phyloP scores from a whole-genome alignment of 1,140 invertebrate species.

The Drosophila kikkawai region DNA sequence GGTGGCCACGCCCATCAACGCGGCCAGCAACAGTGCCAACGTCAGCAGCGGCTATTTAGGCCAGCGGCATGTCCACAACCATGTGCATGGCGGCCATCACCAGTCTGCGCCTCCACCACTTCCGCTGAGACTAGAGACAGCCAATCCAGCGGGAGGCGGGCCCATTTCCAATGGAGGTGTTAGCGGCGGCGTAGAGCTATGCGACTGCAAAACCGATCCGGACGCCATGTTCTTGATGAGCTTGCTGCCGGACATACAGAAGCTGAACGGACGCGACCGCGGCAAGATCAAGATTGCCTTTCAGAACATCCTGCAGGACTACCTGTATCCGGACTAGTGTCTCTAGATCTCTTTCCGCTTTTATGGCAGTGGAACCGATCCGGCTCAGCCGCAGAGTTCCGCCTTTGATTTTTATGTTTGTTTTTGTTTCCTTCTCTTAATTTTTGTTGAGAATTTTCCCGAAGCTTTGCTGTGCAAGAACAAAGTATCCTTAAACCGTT shows the following conservation, averaged over 20 bases:
- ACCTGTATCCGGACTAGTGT: slow-evolving; percentile 78
- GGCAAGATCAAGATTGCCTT: slow-evolving; percentile 84
- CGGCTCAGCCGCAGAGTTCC: slow-evolving; percentile 53
- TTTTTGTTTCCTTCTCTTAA: slow-evolving; percentile 1
- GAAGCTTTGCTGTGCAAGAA: slow-evolving; percentile 63
- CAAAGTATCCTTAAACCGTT: slow-evolving; percentile 58
- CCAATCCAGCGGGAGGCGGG: slow-evolving; percentile 32
- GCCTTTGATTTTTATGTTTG: slow-evolving; percentile 7
- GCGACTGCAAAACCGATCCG: slow-evolving; percentile 82
- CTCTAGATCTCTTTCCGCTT: slow-evolving; percentile 50
- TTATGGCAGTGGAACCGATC: slow-evolving; percentile 32
- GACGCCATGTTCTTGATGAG: slow-evolving; percentile 85
- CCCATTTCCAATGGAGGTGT: slow-evolving; percentile 15
- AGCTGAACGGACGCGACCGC: slow-evolving; percentile 79
- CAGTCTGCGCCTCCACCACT: slow-evolving; percentile 15
- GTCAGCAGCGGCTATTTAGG: slow-evolving; percentile 27
- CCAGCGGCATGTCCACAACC: slow-evolving; percentile 55
- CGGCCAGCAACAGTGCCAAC: slow-evolving; percentile 26
- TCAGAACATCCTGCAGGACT: slow-evolving; percentile 82
- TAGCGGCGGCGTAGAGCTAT: slow-evolving; percentile 61
- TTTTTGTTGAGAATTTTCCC: slow-evolving; percentile 12
- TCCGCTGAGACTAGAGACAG: slow-evolving; percentile 44
- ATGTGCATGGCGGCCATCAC: slow-evolving; percentile 47
- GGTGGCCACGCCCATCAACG: slow-evolving; percentile 19
- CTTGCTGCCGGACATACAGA: slow-evolving; percentile 80